Base-by-base conservation (phyloP, 2,888 invertebrate species). In the Anarsia innoxiella region DNA sequence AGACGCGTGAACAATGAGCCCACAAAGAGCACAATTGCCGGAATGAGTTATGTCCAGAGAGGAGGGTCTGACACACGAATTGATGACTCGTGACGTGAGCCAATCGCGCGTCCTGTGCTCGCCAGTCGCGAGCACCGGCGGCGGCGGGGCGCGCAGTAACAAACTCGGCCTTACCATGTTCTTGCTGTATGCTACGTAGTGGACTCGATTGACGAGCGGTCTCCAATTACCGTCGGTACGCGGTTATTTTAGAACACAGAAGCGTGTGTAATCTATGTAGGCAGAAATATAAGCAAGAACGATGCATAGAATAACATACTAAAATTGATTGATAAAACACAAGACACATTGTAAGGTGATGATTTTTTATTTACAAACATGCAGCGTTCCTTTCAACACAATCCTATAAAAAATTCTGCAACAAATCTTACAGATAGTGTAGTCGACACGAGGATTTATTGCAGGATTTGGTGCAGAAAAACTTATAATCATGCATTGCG, bases 1-100 rank as follows among this genome's bases (percentile, higher is more conserved):
- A 8, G 19, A 5, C 8, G 8, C 8, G 19, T 19, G 61, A 75
- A 76, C 77, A 71, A 55, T 69, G 77, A 76, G 70, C 72, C 75
- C 77, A 76, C 77, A 74, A 69, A 41, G 47, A n/a, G 44, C 46
- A 41, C 43, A 32, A 38, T 46, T 39, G 44, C 26, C 37, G 41
- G 41, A n/a, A n/a, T n/a, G n/a, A n/a, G n/a, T n/a, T n/a, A n/a
- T n/a, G n/a, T n/a, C n/a, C n/a, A n/a, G n/a, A n/a, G n/a, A n/a
- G n/a, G n/a, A n/a, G n/a, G n/a, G 36, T 36, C 28, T 28, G 32
- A 31, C 37, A 16, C 23, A 40, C 39, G 31, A 40, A 31, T 37
- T 31, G 27, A 37, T 39, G 33, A 28, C 19, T 30, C 12, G 19
- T 19, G 23, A 37, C n/a, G n/a, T n/a, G n/a, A n/a, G n/a, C n/a